Evolutionary conservation across 2,797 vertebrate species (phyloP).

Genomic region (Enteromius viviparus): DNA sequence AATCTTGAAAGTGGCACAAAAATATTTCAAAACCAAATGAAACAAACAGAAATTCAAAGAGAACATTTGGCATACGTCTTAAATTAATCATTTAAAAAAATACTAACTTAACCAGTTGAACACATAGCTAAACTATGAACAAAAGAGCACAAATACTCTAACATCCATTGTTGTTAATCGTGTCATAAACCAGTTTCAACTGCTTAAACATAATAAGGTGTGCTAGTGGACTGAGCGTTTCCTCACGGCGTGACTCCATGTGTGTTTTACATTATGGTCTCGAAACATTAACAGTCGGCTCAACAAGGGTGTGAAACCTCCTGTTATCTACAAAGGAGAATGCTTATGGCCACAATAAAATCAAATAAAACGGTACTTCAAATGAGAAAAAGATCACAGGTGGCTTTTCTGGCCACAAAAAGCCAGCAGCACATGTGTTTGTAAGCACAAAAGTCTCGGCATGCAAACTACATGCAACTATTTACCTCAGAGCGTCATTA

Average conservation of each 20-base stretch:
- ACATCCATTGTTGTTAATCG: neutral
- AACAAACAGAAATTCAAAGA: neutral
- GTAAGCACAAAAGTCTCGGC: slow-evolving; percentile 20
- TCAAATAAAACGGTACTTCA: slow-evolving; percentile 59
- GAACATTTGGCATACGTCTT: neutral
- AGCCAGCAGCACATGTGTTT: slow-evolving; percentile 36
- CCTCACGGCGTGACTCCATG: slow-evolving; percentile 40
- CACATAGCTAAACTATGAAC: neutral
- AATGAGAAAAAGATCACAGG: slow-evolving; percentile 47
- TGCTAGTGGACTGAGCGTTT: slow-evolving; percentile 28
- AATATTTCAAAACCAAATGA: neutral
- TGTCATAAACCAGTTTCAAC: slow-evolving; percentile 33
- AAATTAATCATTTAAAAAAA: neutral
- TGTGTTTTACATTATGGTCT: slow-evolving; percentile 41
- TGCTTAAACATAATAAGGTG: slow-evolving; percentile 35
- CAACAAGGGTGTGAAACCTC: slow-evolving; percentile 55
- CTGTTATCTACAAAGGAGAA: slow-evolving; percentile 57
- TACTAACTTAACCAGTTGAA: neutral
- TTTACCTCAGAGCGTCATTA: slow-evolving; percentile 25
- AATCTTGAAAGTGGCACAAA: neutral
- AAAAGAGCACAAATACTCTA: neutral
- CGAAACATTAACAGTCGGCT: slow-evolving; percentile 38
- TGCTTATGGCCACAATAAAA: slow-evolving; percentile 57
- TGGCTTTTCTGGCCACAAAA: slow-evolving; percentile 38
- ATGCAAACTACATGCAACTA: slow-evolving; percentile 1